phyloP scores from a whole-genome alignment of 2,113 vertebrate genomes.

The Pangasianodon gigas region DNA sequence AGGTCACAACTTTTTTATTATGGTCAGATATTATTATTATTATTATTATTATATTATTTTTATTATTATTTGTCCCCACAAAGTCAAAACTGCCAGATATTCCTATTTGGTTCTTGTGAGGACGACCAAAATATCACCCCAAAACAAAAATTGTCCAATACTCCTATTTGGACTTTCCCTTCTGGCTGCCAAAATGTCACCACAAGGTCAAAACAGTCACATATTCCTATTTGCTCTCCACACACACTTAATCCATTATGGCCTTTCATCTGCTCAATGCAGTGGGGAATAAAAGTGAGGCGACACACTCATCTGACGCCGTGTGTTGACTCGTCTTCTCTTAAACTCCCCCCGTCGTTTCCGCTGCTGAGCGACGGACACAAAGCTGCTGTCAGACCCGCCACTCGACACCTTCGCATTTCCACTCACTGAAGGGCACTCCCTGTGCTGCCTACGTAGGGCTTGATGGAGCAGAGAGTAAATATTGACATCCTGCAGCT shows the following conservation, averaged over 20 bases:
- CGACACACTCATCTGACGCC: background rate
- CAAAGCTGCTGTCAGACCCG: constrained; percentile 24
- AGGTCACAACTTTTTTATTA: too few species aligned
- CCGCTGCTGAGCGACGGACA: constrained; percentile 15
- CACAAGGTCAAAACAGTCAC: background rate
- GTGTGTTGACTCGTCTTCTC: constrained; percentile 37
- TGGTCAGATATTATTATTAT: too few species aligned
- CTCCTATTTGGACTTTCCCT: background rate
- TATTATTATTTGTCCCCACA: background rate
- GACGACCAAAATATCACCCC: background rate
- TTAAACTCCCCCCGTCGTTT: constrained; percentile 25
- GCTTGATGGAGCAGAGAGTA: constrained; percentile 25
- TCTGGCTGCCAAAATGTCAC: background rate
- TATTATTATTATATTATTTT: too few species aligned
- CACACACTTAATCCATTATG: background rate
- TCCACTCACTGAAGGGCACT: constrained; percentile 40
- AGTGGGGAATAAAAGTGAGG: background rate
- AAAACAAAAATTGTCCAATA: background rate
- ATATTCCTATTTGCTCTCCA: background rate
- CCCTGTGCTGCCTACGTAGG: constrained; percentile 23
- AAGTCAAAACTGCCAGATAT: background rate
- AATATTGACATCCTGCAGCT: constrained; percentile 56
- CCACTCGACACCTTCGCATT: constrained; percentile 46
- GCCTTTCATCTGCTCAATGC: background rate
- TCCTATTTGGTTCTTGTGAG: background rate